These are phyloP conservation scores for Squalus acanthias DNA, from an alignment of 2,797 vertebrate genomes.

Conservation along the genomic window DNA sequence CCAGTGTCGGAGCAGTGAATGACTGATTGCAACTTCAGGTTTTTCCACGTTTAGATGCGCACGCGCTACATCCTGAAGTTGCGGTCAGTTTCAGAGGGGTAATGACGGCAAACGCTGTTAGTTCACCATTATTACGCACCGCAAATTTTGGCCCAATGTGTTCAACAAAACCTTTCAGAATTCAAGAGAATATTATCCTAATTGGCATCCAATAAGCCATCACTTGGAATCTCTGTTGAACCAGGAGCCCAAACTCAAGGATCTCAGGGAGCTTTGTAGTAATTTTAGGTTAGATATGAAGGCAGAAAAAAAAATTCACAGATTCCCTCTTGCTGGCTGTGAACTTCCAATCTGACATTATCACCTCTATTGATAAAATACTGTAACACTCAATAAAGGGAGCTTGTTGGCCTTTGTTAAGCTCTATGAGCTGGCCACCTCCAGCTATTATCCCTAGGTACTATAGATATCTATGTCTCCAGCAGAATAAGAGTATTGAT, in stretches of 20 bases:
- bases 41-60: too few relatives aligned
- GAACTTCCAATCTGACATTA: conserved; percentile 16
- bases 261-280: background rate
- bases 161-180: conserved; percentile 6
- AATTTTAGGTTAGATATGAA: background rate
- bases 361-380: conserved; percentile 21
- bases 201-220: conserved; percentile 14
- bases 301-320: background rate
- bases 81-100: too few relatives aligned
- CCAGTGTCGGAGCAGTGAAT: too few relatives aligned
- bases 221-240: background rate
- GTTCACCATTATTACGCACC: too few relatives aligned
- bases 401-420: conserved; percentile 18
- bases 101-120: too few relatives aligned
- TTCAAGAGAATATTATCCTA: background rate
- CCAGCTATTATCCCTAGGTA: conserved; percentile 10
- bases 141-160: background rate
- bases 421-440: background rate
- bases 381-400: conserved; percentile 4
- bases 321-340: background rate
- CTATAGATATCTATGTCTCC: background rate
- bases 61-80: too few relatives aligned
- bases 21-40: too few relatives aligned
- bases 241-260: background rate
- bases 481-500: conserved; percentile 7